phyloP scores from a whole-genome alignment of 23 tunicate species.

The Aplidium turbinatum region DNA sequence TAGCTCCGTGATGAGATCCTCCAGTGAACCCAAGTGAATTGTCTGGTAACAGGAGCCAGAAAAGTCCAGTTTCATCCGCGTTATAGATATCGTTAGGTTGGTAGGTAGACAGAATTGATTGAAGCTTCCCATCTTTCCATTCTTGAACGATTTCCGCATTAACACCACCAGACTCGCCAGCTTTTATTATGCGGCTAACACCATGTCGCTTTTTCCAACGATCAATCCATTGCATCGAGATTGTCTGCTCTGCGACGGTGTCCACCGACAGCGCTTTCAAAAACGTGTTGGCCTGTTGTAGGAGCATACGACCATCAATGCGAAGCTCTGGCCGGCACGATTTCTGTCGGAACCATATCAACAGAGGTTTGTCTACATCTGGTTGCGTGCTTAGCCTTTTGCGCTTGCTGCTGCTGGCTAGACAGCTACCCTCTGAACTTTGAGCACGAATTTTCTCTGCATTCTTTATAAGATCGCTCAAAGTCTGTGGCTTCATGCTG shows the following conservation, averaged over 20 bases:
- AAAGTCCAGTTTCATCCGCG: conserved; percentile 15
- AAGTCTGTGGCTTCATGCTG: conserved; percentile 5
- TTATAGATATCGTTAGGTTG: not conserved
- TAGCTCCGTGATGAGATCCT: not conserved
- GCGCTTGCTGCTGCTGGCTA: conserved; percentile 19
- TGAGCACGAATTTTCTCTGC: conserved; percentile 2
- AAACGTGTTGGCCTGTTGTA: conserved; percentile 18
- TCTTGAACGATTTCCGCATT: conserved; percentile 15
- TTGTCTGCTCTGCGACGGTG: conserved; percentile 16
- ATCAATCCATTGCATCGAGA: conserved; percentile 25
- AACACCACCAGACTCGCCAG: conserved; percentile 14
- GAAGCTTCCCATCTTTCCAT: not conserved
- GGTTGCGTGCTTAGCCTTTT: conserved; percentile 3
- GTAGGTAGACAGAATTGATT: conserved; percentile 11
- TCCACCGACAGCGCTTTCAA: conserved; percentile 18
- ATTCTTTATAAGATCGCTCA: conserved; percentile 11
- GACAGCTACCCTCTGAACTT: conserved; percentile 3
- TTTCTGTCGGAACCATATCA: conserved; percentile 7
- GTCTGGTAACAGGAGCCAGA: no score
- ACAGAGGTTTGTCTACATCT: conserved; percentile 17
- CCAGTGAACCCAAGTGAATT: not conserved
- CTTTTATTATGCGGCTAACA: conserved; percentile 28
- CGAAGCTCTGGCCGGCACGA: not conserved
- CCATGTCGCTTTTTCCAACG: conserved; percentile 39
- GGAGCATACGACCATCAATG: conserved; percentile 21